A percentile compares a stretch with the other conserved stretches of the same genome.
phyloP scores from a whole-genome alignment of 2,888 invertebrate species.

The Homarus gammarus region DNA sequence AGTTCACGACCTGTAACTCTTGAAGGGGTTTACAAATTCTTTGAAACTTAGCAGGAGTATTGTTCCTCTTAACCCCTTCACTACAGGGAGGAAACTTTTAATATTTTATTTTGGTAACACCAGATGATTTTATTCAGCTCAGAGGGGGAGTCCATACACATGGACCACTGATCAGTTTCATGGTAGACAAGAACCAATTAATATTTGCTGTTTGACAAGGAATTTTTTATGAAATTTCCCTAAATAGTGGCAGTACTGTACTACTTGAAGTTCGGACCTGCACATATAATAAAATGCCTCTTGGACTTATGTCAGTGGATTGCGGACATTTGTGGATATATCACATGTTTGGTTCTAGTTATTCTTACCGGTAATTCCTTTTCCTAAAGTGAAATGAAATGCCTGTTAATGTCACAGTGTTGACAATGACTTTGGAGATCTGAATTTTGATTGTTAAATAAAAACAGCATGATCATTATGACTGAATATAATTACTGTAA shows the following conservation, averaged over 20 bases:
- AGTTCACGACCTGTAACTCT: no score
- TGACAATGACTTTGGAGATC: background rate
- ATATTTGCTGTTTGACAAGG: background rate
- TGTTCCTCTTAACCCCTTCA: no score
- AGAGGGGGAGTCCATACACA: background rate
- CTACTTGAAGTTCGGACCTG: background rate
- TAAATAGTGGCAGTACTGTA: no score
- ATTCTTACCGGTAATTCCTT: background rate
- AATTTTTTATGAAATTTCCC: background rate
- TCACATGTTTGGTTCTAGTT: background rate
- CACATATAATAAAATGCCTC: background rate
- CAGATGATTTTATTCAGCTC: no score
- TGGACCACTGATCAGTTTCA: no score
- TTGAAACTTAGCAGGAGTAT: no score
- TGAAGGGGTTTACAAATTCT: no score
- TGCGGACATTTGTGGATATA: background rate
- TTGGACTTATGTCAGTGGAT: background rate
- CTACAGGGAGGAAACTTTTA: background rate
- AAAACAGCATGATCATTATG: slow-evolving; percentile 4
- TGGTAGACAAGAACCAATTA: background rate
- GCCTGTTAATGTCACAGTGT: background rate
- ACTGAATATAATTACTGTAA: background rate
- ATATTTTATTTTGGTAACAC: no score
- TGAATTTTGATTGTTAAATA: background rate
- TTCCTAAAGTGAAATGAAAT: background rate